A percentile compares a stretch with the other conserved stretches of the same genome.
Evolutionary conservation across 2,113 vertebrate species (phyloP).

Genomic region (Limnothrissa miodon): DNA sequence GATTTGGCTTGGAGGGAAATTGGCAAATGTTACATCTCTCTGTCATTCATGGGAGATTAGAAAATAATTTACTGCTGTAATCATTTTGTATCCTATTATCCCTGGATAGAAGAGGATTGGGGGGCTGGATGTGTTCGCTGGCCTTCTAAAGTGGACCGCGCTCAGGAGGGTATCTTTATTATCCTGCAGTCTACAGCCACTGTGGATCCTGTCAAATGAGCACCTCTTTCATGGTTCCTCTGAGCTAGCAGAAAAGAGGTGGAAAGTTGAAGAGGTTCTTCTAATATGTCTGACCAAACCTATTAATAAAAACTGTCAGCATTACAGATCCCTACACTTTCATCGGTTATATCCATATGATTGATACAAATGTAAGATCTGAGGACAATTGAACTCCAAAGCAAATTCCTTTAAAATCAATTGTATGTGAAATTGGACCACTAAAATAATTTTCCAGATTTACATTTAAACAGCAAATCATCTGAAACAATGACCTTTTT

Average conservation of each 20-base stretch:
- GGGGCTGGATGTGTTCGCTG: slow-evolving; percentile 10
- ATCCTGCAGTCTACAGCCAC: background rate
- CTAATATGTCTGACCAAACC: background rate
- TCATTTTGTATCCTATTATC: slow-evolving; percentile 45
- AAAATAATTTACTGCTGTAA: slow-evolving; percentile 47
- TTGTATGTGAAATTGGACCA: background rate
- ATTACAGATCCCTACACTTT: background rate
- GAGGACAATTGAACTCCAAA: slow-evolving; percentile 1
- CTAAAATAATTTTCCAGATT: background rate
- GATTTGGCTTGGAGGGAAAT: slow-evolving; percentile 39
- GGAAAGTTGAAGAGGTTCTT: background rate
- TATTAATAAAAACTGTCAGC: background rate
- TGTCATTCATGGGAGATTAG: slow-evolving; percentile 45
- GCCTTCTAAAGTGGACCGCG: background rate
- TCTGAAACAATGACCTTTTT: background rate
- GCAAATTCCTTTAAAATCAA: slow-evolving; percentile 4
- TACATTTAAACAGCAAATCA: slow-evolving; percentile 17
- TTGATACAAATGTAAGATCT: background rate
- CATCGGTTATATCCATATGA: background rate
- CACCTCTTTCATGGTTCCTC: background rate
- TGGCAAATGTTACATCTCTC: slow-evolving; percentile 39
- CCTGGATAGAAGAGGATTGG: slow-evolving; percentile 25
- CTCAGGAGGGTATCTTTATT: background rate
- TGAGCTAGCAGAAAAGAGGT: background rate
- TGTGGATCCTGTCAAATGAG: background rate